Evolutionary conservation across 2,888 invertebrate species (phyloP), one percentile per base, ranked within the genome.

Genomic region (Clostera curtula): DNA sequence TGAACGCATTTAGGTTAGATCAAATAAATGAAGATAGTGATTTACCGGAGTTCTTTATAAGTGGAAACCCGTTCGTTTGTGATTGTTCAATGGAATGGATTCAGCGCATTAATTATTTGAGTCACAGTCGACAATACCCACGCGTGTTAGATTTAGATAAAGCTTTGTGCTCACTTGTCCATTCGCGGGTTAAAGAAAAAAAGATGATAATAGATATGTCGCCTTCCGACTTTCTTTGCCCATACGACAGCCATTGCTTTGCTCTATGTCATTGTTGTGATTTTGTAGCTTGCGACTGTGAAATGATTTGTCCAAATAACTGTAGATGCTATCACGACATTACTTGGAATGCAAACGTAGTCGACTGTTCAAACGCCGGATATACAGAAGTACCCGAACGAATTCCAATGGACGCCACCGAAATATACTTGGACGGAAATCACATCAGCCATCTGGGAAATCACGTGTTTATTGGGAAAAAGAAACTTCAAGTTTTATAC

Each of bases 71-170:
- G 33, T 90, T 93, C 68, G 86, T 90, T 57, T 95, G 95, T 76
- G 92, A 93, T 73, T 95, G 95, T 77, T 89, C 89, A 54, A 92
- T 93, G 91, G 93, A 93, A 75, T 95, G 94, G 93, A 76, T 93
- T 63, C 88, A 91, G 51, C 85, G 91, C 56, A 89, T 93, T 68
- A 92, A 92, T 85, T 90, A 90, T 74, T 83, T 92, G 62, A 92
- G 92, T 48, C 88, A 89, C 54, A 85, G 87, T 51, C 85, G 91
- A 46, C 91, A 91, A 67, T 90, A 92, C 75, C 92, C 93, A 20
- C 88, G 90, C 54, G 89, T 94, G 49, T 85, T 91, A 71, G 94
- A 94, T 82, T 85, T 93, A 63, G 91, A 92, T 64, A 87, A 89
- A 50, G 89, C 93, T 34, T 87, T 87, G 52, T 94, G 94, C 76